Base-by-base conservation (phyloP, 37 sponge, comb jelly and placozoan genomes). In the Chondrosia reniformis region DNA sequence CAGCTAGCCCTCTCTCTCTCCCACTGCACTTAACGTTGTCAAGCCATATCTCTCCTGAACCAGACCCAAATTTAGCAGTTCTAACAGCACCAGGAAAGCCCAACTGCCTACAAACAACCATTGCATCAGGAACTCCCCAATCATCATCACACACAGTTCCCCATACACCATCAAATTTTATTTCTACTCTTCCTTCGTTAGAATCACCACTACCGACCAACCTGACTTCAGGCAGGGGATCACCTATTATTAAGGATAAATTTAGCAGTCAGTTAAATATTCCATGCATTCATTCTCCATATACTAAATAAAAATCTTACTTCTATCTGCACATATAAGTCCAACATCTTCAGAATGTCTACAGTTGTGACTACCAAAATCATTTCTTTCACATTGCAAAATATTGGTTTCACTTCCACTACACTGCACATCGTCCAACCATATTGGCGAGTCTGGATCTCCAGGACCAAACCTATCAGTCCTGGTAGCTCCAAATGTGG, bases 131-230 rank as follows among this genome's bases (percentile, higher is more conserved):
- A 9, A 4, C 31, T 31, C 46, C 9, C 67, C 67, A 79, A 13
- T 2, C 38, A 36, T 79, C 80, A 40, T 79, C 80, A 28, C 80
- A 79, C 1, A 79, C 80, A 21, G 67, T 79, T 9, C 80, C 80
- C 80, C 80, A 79, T 40, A 67, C 80, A 7, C 40, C 80, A 4
- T 39, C 21, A 46, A 49, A 67, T 0, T 67, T 17, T 1, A 69
- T 7, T 44, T 69, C 72, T 2, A 69, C 43, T 39, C 72, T 19
- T 38, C 72, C 72, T 36, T 13, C 44, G 42, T 69, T 69, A 3
- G 6, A 4, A 17, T 36, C 42, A 44, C 22, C 22, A 12, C 72
- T 38, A 12, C 44, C 72, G 21, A 69, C 72, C 25, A 69, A 44
- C 36, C 72, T 34, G 22, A 69, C 5, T 1, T n/a, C n/a, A n/a